A percentile compares a stretch with the other conserved stretches of the same genome.
These are phyloP conservation scores for Lordiphosa stackelbergi DNA, from an alignment of 1,140 invertebrate species.

Conservation along the genomic window DNA sequence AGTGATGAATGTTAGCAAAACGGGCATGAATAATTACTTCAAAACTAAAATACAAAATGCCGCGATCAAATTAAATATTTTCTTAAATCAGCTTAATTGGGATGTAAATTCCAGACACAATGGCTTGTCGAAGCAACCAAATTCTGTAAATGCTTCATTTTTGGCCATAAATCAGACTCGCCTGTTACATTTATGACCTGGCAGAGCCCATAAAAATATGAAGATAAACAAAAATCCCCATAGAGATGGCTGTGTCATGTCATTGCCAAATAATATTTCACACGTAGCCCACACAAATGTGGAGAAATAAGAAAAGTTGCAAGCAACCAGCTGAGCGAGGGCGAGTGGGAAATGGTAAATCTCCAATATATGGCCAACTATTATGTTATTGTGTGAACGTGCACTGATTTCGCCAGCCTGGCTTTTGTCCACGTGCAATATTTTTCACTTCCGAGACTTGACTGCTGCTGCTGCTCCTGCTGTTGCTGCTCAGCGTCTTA, in stretches of 20 bases:
- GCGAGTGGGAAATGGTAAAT: constrained; percentile 33
- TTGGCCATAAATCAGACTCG: too few species aligned
- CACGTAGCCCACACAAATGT: constrained; percentile 26
- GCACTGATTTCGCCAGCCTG: constrained; percentile 55
- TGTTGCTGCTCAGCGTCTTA: constrained; percentile 47
- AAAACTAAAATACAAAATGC: too few species aligned
- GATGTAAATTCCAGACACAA: too few species aligned
- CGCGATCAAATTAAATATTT: too few species aligned
- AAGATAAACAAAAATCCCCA: background rate
- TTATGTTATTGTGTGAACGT: constrained; percentile 75
- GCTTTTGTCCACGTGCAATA: constrained; percentile 68
- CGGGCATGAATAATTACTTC: too few species aligned
- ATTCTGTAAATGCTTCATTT: background rate
- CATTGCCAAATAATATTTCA: constrained; percentile 55
- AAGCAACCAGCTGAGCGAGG: constrained; percentile 2
- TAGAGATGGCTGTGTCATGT: constrained; percentile 32
- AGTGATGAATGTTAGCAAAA: too few species aligned
- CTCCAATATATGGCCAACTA: constrained; percentile 68
- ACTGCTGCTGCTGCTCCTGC: background rate
- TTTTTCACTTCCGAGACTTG: constrained; percentile 37
- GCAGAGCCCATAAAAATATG: too few species aligned
- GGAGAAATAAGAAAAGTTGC: constrained; percentile 51
- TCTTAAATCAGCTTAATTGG: too few species aligned
- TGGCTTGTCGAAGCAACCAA: too few species aligned
- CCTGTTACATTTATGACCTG: too few species aligned